These are phyloP conservation scores for Siniperca undulata DNA, from an alignment of 2,797 vertebrate genomes.

Conservation along the genomic window DNA sequence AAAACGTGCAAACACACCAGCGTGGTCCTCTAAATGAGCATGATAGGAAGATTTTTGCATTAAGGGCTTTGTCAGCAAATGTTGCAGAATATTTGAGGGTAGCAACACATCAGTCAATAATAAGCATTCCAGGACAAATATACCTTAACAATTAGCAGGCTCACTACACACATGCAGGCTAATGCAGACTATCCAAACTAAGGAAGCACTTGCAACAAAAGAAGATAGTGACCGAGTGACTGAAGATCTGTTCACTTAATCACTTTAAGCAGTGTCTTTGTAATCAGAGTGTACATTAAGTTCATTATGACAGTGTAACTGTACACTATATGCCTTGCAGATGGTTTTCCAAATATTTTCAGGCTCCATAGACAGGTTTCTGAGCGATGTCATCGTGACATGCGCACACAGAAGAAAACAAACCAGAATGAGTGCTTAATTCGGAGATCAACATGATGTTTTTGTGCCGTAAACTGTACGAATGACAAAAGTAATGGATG, in stretches of 20 bases:
- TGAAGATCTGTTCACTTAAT: background rate
- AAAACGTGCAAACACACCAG: constrained; percentile 37
- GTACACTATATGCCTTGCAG: background rate
- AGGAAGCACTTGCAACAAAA: constrained; percentile 78
- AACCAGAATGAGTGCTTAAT: background rate
- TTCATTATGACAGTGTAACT: background rate
- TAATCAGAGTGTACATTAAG: constrained; percentile 1
- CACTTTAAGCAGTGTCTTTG: constrained; percentile 10
- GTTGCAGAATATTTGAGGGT: constrained; percentile 39
- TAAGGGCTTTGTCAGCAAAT: background rate
- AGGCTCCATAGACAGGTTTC: constrained; percentile 48
- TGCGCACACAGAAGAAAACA: background rate
- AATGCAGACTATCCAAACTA: constrained; percentile 83
- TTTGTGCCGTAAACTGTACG: background rate
- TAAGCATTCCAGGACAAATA: constrained; percentile 51
- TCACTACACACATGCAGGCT: constrained; percentile 78
- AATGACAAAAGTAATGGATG: background rate
- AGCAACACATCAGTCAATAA: constrained; percentile 64
- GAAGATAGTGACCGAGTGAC: constrained; percentile 62
- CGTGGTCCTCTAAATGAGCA: constrained; percentile 51
- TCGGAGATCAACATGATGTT: background rate
- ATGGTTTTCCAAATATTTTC: constrained; percentile 48
- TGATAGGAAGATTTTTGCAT: constrained; percentile 59
- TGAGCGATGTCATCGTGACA: background rate
- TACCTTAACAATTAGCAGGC: constrained; percentile 33